A percentile compares a stretch with the other conserved stretches of the same genome.
Conservation (phyloP, 2,113 vertebrate genomes). For the Tachysurus vachellii region DNA sequence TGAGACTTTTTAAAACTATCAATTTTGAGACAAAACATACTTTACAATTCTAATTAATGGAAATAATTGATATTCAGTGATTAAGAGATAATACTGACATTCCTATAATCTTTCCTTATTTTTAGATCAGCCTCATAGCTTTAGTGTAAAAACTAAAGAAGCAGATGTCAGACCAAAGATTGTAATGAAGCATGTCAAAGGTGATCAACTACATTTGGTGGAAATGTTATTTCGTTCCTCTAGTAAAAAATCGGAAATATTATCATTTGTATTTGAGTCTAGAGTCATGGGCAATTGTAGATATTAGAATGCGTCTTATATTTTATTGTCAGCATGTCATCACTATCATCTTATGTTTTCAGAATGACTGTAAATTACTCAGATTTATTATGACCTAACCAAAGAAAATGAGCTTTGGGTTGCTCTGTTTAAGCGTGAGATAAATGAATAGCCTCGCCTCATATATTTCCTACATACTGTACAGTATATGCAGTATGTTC, state of each 20-base stretch:
- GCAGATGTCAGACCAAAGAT: not conserved
- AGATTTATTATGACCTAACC: not conserved
- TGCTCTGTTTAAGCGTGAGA: not conserved
- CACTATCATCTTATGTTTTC: not conserved
- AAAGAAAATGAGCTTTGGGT: not conserved
- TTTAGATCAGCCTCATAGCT: not conserved
- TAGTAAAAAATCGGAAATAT: not conserved
- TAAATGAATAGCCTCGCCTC: not conserved
- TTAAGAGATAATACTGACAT: not conserved
- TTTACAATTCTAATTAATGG: not conserved
- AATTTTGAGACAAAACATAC: too few species aligned
- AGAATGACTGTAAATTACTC: not conserved
- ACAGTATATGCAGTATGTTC: not conserved
- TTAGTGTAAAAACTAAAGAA: not conserved
- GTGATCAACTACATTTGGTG: not conserved
- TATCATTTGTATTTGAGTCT: not conserved
- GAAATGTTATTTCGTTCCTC: not conserved
- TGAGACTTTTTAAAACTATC: not conserved
- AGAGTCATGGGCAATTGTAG: not conserved
- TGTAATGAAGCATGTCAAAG: not conserved
- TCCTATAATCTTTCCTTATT: not conserved
- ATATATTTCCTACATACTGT: not conserved
- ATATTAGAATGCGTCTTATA: not conserved
- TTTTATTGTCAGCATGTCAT: not conserved
- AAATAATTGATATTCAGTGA: not conserved